Conservation (phyloP, 2,797 vertebrate genomes). For the Hippopotamyrus pictus region DNA sequence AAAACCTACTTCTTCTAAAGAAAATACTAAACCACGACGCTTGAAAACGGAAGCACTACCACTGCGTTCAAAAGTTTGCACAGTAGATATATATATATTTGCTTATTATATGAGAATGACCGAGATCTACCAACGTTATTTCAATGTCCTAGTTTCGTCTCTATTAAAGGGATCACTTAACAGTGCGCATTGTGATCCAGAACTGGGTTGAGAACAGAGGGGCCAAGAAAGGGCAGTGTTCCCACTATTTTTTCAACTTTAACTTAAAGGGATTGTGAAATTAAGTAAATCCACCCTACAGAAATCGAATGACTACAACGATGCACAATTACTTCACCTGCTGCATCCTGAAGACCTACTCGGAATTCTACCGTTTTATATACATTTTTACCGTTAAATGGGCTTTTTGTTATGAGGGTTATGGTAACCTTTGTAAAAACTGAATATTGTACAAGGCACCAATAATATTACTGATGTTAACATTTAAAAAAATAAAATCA, state of each 20-base stretch:
- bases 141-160: neutral
- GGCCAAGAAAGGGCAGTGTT: neutral
- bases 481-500: neutral
- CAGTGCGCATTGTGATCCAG: neutral
- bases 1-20: neutral
- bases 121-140: neutral
- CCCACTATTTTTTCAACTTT: neutral
- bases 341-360: neutral
- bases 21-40: neutral
- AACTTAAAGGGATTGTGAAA: neutral
- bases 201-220: conserved; percentile 1
- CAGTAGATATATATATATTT: neutral
- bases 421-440: neutral
- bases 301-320: neutral
- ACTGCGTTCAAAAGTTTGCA: neutral
- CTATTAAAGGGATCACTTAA: neutral
- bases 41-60: neutral
- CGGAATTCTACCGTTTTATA: neutral
- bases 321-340: neutral
- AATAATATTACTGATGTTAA: neutral
- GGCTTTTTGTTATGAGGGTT: neutral
- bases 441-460: neutral
- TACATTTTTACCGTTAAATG: neutral
- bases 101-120: neutral
- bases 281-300: neutral